Conservation (phyloP, 2,113 vertebrate species). For the Chascanopsetta lugubris region DNA sequence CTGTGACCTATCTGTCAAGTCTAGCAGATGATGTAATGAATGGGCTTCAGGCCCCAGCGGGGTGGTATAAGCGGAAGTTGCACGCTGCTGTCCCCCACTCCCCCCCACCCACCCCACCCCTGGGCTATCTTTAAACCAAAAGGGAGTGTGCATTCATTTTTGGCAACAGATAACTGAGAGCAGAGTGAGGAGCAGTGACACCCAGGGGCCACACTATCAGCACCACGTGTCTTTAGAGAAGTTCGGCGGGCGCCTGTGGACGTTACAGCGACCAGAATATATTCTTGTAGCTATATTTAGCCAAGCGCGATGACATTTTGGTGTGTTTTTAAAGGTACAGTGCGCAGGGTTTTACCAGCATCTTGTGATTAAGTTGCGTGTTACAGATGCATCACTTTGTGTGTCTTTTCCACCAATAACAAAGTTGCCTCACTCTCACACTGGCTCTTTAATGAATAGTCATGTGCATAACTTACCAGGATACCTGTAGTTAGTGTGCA, state of each 20-base stretch:
- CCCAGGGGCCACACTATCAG: conserved; percentile 41
- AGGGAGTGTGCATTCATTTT: conserved; percentile 65
- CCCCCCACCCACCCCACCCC: conserved; percentile 15
- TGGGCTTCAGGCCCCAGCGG: conserved; percentile 2
- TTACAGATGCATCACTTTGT: too few species aligned
- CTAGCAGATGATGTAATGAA: conserved; percentile 58
- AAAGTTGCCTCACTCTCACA: too few species aligned
- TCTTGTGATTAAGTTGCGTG: too few species aligned
- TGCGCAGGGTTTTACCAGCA: too few species aligned
- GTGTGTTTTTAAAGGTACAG: conserved; percentile 3
- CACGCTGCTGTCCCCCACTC: conserved; percentile 10
- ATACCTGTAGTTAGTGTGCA: neutral
- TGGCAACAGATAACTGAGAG: conserved; percentile 65
- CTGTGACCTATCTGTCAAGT: conserved; percentile 52
- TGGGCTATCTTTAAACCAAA: conserved; percentile 74
- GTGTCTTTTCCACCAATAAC: too few species aligned
- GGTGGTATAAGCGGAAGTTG: conserved; percentile 17
- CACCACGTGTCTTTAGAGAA: conserved; percentile 27
- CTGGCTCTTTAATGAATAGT: too few species aligned
- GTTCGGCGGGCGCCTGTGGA: neutral
- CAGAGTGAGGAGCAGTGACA: conserved; percentile 43
- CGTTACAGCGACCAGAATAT: conserved; percentile 5
- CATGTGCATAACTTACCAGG: neutral
- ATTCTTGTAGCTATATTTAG: neutral
- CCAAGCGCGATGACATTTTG: neutral